phyloP scores from a whole-genome alignment of 2,797 vertebrate species.

The Scyliorhinus canicula region DNA sequence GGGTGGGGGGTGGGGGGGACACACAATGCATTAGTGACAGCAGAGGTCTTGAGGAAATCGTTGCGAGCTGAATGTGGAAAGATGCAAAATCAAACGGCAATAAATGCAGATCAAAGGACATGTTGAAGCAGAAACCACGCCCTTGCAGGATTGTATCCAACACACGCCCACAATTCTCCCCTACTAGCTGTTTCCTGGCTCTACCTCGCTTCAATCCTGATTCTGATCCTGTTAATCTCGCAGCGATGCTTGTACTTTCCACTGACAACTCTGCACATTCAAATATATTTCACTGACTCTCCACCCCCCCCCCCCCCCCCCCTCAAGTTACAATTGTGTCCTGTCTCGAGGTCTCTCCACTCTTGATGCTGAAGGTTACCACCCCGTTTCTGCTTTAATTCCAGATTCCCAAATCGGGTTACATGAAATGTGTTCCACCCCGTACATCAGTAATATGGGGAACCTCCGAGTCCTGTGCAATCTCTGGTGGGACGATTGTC shows the following conservation, averaged over 20 bases:
- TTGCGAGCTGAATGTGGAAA: too few relatives aligned
- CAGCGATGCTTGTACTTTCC: neutral
- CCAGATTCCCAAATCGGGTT: neutral
- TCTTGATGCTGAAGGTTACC: neutral
- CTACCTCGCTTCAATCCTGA: too few relatives aligned
- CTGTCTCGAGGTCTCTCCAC: neutral
- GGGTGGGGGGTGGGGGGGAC: too few relatives aligned
- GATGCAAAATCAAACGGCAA: too few relatives aligned
- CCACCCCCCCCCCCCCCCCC: too few relatives aligned
- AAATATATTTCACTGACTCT: neutral
- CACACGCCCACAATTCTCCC: neutral
- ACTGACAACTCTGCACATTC: neutral
- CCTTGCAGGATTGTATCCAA: neutral
- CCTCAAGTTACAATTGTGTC: neutral
- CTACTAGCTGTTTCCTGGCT: neutral
- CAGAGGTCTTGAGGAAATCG: too few relatives aligned
- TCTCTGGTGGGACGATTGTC: neutral
- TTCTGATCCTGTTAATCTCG: neutral
- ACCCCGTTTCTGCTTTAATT: neutral
- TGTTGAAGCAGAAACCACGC: neutral
- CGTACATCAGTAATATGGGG: too few relatives aligned
- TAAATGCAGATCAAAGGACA: too few relatives aligned
- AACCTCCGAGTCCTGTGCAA: neutral
- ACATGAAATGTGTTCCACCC: neutral
- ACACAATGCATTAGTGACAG: too few relatives aligned